Conservation (phyloP, 2,113 vertebrate genomes). For the Ranitomeya imitator region DNA sequence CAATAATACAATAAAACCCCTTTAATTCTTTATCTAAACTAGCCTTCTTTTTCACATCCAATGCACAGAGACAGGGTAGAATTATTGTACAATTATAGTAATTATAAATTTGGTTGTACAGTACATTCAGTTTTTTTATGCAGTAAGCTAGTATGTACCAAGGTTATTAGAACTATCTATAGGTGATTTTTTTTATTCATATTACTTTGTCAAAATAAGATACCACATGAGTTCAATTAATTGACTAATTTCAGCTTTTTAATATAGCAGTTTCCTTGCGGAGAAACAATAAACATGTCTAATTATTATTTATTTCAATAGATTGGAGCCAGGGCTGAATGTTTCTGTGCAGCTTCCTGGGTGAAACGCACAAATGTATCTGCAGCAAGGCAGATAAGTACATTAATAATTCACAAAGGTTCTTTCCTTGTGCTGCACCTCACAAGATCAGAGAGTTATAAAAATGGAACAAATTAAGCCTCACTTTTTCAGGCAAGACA, state of each 20-base stretch:
- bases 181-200: not conserved
- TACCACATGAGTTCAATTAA: not conserved
- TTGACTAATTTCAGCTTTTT: constrained; percentile 20
- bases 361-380: constrained; percentile 50
- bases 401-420: constrained; percentile 56
- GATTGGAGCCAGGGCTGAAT: constrained; percentile 38
- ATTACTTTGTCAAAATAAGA: constrained; percentile 4
- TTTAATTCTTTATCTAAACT: no score
- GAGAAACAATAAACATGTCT: constrained; percentile 35
- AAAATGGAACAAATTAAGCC: constrained; percentile 53
- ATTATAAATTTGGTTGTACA: not conserved
- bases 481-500: constrained; percentile 9
- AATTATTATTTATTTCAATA: constrained; percentile 54
- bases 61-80: no score
- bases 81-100: not conserved
- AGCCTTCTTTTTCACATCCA: no score
- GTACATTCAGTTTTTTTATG: not conserved
- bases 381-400: constrained; percentile 55
- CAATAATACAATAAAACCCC: no score
- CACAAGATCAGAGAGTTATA: constrained; percentile 49
- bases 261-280: constrained; percentile 13
- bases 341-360: constrained; percentile 43
- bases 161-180: not conserved
- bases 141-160: not conserved
- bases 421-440: constrained; percentile 50